These are phyloP conservation scores for Gallinago solitaria DNA, from an alignment of 2,797 vertebrate species.

Conservation along the genomic window DNA sequence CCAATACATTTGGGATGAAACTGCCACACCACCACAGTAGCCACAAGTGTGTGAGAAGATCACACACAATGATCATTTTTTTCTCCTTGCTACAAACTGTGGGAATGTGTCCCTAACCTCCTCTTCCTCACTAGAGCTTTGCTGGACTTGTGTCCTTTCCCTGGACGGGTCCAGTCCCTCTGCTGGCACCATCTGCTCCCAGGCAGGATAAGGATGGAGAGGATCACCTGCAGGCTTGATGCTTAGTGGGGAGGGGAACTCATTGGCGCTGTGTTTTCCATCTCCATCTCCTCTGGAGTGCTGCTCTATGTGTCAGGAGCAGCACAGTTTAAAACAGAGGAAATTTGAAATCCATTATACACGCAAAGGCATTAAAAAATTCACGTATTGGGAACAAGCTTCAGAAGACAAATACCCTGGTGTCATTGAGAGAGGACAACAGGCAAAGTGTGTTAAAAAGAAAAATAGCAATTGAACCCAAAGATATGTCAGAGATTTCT, in stretches of 20 bases:
- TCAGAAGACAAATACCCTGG: neutral
- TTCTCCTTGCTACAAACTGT: neutral
- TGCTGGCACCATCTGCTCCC: neutral
- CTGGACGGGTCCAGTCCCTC: neutral
- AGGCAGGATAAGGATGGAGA: neutral
- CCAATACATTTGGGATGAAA: neutral
- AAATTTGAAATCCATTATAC: neutral
- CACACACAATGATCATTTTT: fast-evolving
- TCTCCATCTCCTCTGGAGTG: neutral
- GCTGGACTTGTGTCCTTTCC: neutral
- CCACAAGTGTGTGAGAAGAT: neutral
- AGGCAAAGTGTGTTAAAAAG: neutral
- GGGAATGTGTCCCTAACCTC: neutral
- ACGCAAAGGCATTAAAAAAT: neutral
- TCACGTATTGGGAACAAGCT: neutral
- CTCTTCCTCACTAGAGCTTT: neutral
- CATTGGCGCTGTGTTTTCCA: fast-evolving
- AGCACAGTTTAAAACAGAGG: neutral
- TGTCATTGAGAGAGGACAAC: neutral
- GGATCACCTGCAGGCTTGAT: neutral
- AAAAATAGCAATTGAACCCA: neutral
- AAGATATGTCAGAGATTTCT: neutral
- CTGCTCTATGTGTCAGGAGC: neutral
- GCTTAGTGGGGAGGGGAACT: neutral
- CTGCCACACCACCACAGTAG: neutral